These are phyloP conservation scores for Pandemis heparana DNA, from an alignment of 2,888 invertebrate species.

Conservation along the genomic window DNA sequence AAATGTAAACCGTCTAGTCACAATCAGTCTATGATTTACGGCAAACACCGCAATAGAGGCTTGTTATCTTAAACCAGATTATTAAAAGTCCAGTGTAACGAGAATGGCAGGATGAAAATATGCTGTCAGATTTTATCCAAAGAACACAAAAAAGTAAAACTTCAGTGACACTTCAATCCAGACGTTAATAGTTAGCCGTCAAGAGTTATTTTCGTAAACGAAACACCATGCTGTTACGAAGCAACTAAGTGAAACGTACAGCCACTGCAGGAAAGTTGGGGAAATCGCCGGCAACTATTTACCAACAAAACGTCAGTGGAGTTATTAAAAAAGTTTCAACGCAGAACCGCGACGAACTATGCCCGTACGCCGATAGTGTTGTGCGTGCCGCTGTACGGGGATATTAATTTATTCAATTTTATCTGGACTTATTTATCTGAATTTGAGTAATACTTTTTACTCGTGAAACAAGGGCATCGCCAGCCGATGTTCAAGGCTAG, in stretches of 20 bases:
- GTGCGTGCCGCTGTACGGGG: constrained; percentile 3
- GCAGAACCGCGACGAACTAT: constrained; percentile 11
- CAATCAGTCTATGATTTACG: too few relatives aligned
- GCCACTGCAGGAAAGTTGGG: constrained; percentile 27
- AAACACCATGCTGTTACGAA: background rate
- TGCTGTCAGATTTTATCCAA: background rate
- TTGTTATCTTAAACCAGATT: too few relatives aligned
- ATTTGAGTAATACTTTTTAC: too few relatives aligned
- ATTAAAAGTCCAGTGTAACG: background rate
- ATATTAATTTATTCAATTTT: constrained; percentile 2
- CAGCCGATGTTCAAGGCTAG: too few relatives aligned
- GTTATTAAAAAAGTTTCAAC: constrained; percentile 42
- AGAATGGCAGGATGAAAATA: background rate
- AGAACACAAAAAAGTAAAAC: background rate
- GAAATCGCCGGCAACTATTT: constrained; percentile 36
- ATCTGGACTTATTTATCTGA: too few relatives aligned
- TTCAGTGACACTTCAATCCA: background rate
- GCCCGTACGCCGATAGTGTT: constrained; percentile 27
- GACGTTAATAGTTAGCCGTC: background rate
- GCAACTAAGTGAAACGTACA: constrained; percentile 21
- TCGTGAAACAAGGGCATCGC: too few relatives aligned
- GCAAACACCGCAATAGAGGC: too few relatives aligned
- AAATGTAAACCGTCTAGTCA: too few relatives aligned
- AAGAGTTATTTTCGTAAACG: constrained; percentile 5
- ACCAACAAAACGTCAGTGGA: constrained; percentile 41